Base-by-base conservation (phyloP, 2,888 invertebrate species). In the Ptycholaimellus sp. region DNA sequence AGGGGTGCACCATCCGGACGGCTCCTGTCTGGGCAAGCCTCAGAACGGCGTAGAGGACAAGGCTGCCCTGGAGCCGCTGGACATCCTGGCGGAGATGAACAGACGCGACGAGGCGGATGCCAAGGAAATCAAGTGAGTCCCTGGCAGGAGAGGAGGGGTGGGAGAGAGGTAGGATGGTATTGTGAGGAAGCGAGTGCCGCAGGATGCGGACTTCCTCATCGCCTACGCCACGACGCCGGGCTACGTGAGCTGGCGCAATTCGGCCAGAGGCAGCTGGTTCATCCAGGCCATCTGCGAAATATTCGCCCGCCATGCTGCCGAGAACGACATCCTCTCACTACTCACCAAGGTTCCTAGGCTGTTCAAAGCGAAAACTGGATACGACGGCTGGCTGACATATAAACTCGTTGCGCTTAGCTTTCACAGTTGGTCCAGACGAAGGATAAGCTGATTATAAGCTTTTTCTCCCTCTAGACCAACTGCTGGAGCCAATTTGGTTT, bases 191-290 rank as follows among this genome's bases (percentile, higher is more conserved):
- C 4, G 30, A 32, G 31, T 45, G 16, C 54, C 56, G n/a, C 42
- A 38, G 13, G 50, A 53, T 29, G 47, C 54, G 20, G 56, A 56
- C 41, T 45, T 57, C 34, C 33, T 57, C 18, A 44, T 58, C 23
- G 53, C 51, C 7, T 56, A 50, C 35, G 48, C 57, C 13, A 57
- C 56, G 6, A 45, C 49, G 6, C 48, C 54, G 3, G 45, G 47
- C 28, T 52, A 52, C 36, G 56, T 56, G 11, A 52, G 52, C 3
- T 57, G 55, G 55, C 45, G 57, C 32, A 57, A 57, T 40, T 45
- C 45, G 16, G 38, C 40, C 19, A 37, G 40, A 13, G 57, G 57
- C 18, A 43, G 46, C 14, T 57, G 57, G 57, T 58, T 57, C 42
- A 47, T 57, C 19, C 58, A 57, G 41, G 41, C 53, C 3, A 44